Evolutionary conservation across 2,797 vertebrate genomes (phyloP).

Genomic region (Poecilia gillii): DNA sequence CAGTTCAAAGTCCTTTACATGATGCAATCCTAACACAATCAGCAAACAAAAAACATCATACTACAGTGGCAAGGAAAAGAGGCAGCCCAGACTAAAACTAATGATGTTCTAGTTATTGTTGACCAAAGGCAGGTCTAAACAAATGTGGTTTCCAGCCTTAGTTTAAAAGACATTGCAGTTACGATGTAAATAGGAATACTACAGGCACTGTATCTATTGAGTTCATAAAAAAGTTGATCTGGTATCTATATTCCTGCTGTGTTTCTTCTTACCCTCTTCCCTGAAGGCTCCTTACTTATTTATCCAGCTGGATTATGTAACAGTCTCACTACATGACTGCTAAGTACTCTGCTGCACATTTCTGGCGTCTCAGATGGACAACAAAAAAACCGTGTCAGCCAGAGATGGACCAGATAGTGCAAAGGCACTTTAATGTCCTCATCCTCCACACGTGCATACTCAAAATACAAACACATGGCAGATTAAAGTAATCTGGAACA

Average conservation of each 20-base stretch:
- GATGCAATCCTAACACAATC: too few relatives aligned
- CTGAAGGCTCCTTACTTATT: constrained; percentile 11
- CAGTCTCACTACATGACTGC: constrained; percentile 11
- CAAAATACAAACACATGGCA: constrained; percentile 16
- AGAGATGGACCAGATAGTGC: not conserved
- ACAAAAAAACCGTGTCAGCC: constrained; percentile 13
- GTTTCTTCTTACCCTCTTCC: not conserved
- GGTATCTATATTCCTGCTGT: not conserved
- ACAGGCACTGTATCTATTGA: not conserved
- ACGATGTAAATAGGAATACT: not conserved
- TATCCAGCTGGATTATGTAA: constrained; percentile 22
- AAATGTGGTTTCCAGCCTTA: too few relatives aligned
- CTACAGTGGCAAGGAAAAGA: too few relatives aligned
- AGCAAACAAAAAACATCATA: too few relatives aligned
- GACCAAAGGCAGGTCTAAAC: too few relatives aligned
- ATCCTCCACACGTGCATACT: constrained; percentile 3
- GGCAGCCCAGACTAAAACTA: too few relatives aligned
- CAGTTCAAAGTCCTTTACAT: too few relatives aligned
- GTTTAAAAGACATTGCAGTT: not conserved
- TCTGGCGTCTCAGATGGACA: not conserved
- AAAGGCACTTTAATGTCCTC: constrained; percentile 19
- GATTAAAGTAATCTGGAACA: constrained; percentile 68
- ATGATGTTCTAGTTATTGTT: too few relatives aligned
- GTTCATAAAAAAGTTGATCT: not conserved
- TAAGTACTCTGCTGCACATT: not conserved